These are phyloP conservation scores for Ptychochromis oligacanthus DNA, from an alignment of 2,113 vertebrate species.

Conservation along the genomic window DNA sequence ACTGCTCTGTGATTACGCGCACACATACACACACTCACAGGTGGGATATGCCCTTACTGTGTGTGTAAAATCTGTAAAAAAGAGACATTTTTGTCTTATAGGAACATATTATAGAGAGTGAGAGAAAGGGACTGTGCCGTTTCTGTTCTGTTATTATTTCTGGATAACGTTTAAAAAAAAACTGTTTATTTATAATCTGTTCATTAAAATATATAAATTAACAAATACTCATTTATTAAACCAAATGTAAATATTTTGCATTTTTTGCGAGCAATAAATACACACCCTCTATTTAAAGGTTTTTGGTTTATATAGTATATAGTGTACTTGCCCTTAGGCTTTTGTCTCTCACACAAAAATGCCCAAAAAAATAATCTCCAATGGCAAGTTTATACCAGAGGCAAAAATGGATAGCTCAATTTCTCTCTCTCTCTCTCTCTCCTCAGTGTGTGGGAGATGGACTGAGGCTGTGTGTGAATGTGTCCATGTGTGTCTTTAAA, in stretches of 20 bases:
- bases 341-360: not conserved
- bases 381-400: conserved; percentile 23
- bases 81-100: not conserved
- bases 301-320: not conserved
- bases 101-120: not conserved
- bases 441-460: conserved; percentile 49
- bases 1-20: conserved; percentile 51
- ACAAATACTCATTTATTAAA: not conserved
- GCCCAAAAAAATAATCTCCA: not conserved
- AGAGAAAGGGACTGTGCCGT: not conserved
- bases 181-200: not conserved
- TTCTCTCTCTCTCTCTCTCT: conserved; percentile 17
- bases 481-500: not conserved
- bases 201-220: not conserved
- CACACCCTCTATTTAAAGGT: not conserved
- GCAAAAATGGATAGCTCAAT: conserved; percentile 23
- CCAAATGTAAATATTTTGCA: not conserved
- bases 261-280: not conserved
- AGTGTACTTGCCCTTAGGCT: not conserved
- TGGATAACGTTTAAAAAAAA: not conserved
- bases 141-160: not conserved
- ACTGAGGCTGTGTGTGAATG: conserved; percentile 26
- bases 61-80: not conserved
- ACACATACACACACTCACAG: conserved; percentile 10
- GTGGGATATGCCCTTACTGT: conserved; percentile 28